Evolutionary conservation across 2,888 invertebrate genomes (phyloP), one percentile per base, ranked within the genome.

Genomic region (Encarsia formosa): DNA sequence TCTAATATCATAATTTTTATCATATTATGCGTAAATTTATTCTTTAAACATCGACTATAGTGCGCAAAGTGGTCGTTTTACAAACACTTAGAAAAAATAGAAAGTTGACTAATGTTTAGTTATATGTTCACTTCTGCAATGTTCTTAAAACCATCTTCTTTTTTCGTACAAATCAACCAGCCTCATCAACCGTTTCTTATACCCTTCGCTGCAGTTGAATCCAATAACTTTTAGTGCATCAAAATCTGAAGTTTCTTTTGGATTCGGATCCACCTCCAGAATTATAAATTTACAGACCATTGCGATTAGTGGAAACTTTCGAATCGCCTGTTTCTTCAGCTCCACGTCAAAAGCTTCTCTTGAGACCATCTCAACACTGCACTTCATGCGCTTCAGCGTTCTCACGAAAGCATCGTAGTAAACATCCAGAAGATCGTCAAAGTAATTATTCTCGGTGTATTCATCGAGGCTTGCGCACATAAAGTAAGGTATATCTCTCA

Each of bases 401-500:
- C 69, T 61, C 1, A 79, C 61, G 44, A 83, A 77, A 1, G 69
- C 72, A 0, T 77, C 68, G 59, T 81, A 76, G 61, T 83, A 83
- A 0, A 76, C 61, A 56, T 74, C 67, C 1, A 82, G 61, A n/a
- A 82, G 71, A 6, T 77, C 71, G 4, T 81, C 74, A 42, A 74
- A 70, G 54, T 79, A 68, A 20, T 76, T 59, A 2, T 75, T 74
- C 3, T 77, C 59, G 1, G 78, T 69, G 0, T 64, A 59, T 4
- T 73, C 69, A 3, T 75, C 70, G 3, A 81, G 73, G 58, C 81
- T 81, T 1, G 79, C 76, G 23, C 78, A 76, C 9, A 83, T 49
- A 42, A 81, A 77, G 57, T 82, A 82, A 1, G 79, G 63, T n/a
- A 83, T 59, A 63, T 83, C 83, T 20, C 77, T 75, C 0, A 75